Evolutionary conservation across 2,888 invertebrate species (phyloP), one percentile per base, ranked within the genome.

Genomic region (Latrodectus elegans): DNA sequence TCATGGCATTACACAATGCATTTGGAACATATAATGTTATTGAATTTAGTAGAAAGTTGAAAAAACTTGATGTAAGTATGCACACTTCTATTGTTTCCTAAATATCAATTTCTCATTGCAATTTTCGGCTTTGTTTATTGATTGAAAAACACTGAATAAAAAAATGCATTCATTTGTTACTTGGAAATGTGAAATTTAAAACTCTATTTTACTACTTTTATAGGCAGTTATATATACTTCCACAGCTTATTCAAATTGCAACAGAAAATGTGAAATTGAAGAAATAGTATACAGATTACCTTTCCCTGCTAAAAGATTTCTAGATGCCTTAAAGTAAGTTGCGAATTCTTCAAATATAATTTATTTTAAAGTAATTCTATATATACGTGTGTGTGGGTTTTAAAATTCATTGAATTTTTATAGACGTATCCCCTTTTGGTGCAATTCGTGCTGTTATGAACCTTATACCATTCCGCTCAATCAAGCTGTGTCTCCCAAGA

Each of bases 11-110:
- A 14, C 79, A 80, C 12, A 88, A 88, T 53, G 51, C 79, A 8
- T 51, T 38, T 22, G 81, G 74, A 51, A 77, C 81, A 17, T 76
- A 84, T 49, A 85, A 84, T 49, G 74, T 88, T 12, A 52, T 88
- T 11, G 84, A 85, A 22, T 52, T 88, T 8, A 81, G 81, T 55
- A 75, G 71, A 55, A 81, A 85, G 71, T 49, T 88, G 10, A 70
- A 76, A 64, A 88, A 70, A 53, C 15, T 88, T 14, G 81, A 76
- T 49, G 91, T 83, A 94, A 84, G 88, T 60, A 67, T 55, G 4
- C 12, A 15, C 12, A 15, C 12, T 15, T 60, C 60, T 60, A 60
- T 60, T 60, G 60, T 60, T 15, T 11, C 6, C 14, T 9, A 60
- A 15, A 15, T n/a, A 0, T 60, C 12, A 60, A 0, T 8, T 60